Base-by-base conservation (phyloP, 2,797 vertebrate genomes). In the Hydrophis major region DNA sequence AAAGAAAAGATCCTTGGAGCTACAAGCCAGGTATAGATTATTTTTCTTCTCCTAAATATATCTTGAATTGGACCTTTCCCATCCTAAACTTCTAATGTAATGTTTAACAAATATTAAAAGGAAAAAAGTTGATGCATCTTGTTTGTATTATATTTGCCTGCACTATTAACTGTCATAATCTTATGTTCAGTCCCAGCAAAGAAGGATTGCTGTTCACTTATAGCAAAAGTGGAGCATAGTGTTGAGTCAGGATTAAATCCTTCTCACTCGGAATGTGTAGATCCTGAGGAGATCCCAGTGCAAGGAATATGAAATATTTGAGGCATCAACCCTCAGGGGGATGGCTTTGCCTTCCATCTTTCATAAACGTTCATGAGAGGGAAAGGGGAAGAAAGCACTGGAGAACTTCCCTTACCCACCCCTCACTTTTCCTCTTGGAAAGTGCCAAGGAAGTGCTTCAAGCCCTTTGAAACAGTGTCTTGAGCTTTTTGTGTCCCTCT, bases 1-100 rank as follows among this genome's bases (percentile, higher is more conserved):
- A 89, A 99, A 98, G 95, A 99, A 98, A 93, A 98, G 99, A 89
- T 99, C 98, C 0, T 97, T 99, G 95, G 99, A 99, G 95, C 98
- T 99, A 22, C 99, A 99, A 93, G 98, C 99, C 94, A 99, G 99
- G 99, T 99, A 97, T 2, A 27, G 57, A n/a, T 11, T 27, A 69
- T 93, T 90, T 2, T 78, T 93, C 47, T 50, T 88, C 1, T 86
- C 93, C 55, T 59, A 69, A 20, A 42, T 94, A 47, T 90, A 59
- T 94, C 88, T 92, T 92, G 32, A 55, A 61, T 22, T 25, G 8
- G 8, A 0, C 16, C 56, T n/a, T 86, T 60, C 4, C 27, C 42
- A 60, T 20, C 10, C 37, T 47, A 18, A 69, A n/a, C 14, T n/a
- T 92, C 28, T 86, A 47, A 59, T 88, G n/a, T 59, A 47, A 83